phyloP scores from a whole-genome alignment of 1,140 invertebrate genomes.

The Drosophila kanapiae region DNA sequence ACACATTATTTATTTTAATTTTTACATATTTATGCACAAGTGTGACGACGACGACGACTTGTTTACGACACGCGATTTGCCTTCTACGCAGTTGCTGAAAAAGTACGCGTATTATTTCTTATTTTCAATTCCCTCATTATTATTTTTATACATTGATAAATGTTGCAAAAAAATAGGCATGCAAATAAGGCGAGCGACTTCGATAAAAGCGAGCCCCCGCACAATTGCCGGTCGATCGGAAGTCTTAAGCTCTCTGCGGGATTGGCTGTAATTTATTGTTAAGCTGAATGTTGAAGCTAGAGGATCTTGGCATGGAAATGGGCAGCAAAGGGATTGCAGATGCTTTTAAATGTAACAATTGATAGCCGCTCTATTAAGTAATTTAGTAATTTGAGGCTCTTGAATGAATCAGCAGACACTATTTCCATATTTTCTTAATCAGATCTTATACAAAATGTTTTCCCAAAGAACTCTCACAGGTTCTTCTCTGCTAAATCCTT shows the following conservation, averaged over 20 bases:
- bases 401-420: background rate
- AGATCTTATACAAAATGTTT: too few species aligned
- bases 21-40: conserved; percentile 63
- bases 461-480: background rate
- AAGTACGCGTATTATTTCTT: conserved; percentile 50
- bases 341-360: background rate
- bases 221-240: background rate
- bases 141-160: conserved; percentile 70
- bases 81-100: conserved; percentile 73
- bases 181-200: conserved; percentile 40
- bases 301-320: background rate
- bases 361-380: background rate
- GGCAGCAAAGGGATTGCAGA: background rate
- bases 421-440: background rate
- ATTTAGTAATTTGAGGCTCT: too few species aligned
- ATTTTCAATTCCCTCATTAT: conserved; percentile 28
- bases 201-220: conserved; percentile 10
- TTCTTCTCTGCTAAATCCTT: background rate
- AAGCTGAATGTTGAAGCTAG: background rate
- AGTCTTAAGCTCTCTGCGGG: background rate
- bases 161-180: conserved; percentile 55
- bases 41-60: conserved; percentile 55
- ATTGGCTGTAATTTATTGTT: background rate
- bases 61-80: conserved; percentile 76
- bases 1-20: conserved; percentile 68